Percentiles rank a stretch among this genome's conserved stretches.
Conservation (phyloP, 2,888 invertebrate genomes). For the Eretmocerus hayati region DNA sequence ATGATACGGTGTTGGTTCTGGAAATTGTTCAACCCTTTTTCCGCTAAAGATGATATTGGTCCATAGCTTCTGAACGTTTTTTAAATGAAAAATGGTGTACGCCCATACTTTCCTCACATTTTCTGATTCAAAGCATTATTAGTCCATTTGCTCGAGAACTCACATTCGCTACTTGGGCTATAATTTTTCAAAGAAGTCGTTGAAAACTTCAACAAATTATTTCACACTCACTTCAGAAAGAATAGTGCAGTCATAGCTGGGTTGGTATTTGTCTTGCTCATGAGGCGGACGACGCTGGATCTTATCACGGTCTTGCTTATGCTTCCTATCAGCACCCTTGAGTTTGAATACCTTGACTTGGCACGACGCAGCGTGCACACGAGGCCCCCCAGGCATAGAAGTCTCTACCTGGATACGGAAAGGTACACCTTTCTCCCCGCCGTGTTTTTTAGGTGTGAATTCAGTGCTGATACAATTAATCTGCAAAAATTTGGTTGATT, state of each 20-base stretch:
- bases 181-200: too few relatives aligned
- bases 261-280: constrained; percentile 89
- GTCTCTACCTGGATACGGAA: constrained; percentile 95
- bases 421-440: constrained; percentile 96
- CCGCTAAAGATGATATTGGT: too few relatives aligned
- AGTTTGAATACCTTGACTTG: constrained; percentile 92
- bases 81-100: too few relatives aligned
- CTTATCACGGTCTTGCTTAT: constrained; percentile 94
- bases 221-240: constrained; percentile 78
- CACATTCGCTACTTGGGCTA: too few relatives aligned
- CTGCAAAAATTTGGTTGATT: too few relatives aligned
- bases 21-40: too few relatives aligned
- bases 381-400: constrained; percentile 56
- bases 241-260: constrained; percentile 92
- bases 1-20: too few relatives aligned
- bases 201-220: too few relatives aligned
- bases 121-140: too few relatives aligned
- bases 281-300: constrained; percentile 75
- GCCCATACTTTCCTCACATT: too few relatives aligned
- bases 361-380: constrained; percentile 91
- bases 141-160: too few relatives aligned
- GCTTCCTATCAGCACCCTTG: constrained; percentile 94
- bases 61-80: too few relatives aligned
- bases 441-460: constrained; percentile 96
- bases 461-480: constrained; percentile 96